Conservation (phyloP, 2,113 vertebrate genomes). For the Physeter macrocephalus region DNA sequence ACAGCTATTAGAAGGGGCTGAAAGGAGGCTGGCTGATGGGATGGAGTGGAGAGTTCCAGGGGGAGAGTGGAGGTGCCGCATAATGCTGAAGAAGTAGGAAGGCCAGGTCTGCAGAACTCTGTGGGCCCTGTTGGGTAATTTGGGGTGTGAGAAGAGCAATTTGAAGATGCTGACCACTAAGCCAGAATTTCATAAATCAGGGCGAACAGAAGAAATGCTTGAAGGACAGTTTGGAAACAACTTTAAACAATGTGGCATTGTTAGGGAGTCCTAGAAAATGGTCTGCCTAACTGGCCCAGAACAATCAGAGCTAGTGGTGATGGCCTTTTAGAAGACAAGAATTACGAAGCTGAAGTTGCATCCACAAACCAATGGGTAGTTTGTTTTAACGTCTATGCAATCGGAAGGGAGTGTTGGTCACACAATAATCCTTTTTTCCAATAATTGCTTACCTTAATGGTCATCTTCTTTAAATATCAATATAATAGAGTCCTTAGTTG, state of each 20-base stretch:
- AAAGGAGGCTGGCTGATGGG: background rate
- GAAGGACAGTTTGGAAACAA: background rate
- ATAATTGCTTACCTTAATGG: background rate
- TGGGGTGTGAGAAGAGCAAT: background rate
- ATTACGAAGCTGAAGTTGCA: background rate
- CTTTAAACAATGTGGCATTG: background rate
- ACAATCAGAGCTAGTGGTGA: background rate
- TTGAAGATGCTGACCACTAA: background rate
- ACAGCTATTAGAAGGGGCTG: background rate
- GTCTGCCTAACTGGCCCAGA: background rate
- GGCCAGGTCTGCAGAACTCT: background rate
- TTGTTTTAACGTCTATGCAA: background rate
- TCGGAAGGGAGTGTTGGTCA: background rate
- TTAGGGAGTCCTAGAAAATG: background rate
- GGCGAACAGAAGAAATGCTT: background rate
- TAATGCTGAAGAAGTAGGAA: background rate
- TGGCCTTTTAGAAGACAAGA: background rate
- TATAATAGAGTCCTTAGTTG: background rate
- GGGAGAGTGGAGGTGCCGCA: background rate
- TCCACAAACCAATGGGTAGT: background rate
- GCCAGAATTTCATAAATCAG: background rate
- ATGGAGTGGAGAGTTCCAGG: background rate
- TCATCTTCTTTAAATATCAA: background rate
- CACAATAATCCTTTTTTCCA: background rate
- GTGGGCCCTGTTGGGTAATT: background rate